These are phyloP conservation scores for Lucilia cuprina DNA, from an alignment of 1,140 invertebrate genomes.

Conservation along the genomic window DNA sequence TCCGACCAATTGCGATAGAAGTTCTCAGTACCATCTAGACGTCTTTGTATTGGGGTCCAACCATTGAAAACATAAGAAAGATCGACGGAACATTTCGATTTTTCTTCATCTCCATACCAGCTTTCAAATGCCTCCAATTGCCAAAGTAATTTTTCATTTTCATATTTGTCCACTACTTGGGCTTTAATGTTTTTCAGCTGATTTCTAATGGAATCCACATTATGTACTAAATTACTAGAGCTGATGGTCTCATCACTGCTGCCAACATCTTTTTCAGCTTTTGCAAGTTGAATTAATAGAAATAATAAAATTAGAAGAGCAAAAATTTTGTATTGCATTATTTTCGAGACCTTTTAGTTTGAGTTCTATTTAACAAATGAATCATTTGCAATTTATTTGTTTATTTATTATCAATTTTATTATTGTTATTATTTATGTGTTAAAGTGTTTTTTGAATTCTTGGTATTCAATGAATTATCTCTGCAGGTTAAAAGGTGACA, in stretches of 20 bases:
- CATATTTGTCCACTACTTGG: neutral
- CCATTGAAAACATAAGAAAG: neutral
- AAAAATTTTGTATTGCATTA: neutral
- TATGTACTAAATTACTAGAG: neutral
- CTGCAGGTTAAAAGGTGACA: too few species aligned
- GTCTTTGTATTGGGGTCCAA: constrained; percentile 43
- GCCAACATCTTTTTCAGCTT: neutral
- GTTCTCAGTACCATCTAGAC: neutral
- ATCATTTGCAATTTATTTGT: too few species aligned
- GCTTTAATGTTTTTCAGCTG: neutral
- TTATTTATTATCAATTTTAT: too few species aligned
- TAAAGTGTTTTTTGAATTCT: too few species aligned
- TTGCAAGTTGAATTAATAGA: neutral
- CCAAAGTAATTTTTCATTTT: neutral
- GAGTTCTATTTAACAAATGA: neutral
- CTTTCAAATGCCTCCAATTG: neutral
- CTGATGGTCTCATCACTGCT: neutral
- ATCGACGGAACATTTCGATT: neutral
- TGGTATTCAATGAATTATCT: too few species aligned
- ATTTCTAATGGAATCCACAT: neutral
- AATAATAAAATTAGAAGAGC: neutral
- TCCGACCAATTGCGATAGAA: neutral
- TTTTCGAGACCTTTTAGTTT: neutral
- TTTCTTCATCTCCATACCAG: neutral
- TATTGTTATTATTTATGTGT: too few species aligned